These are phyloP conservation scores for Charadrius vociferus DNA, from an alignment of 2,113 vertebrate genomes.

Conservation along the genomic window DNA sequence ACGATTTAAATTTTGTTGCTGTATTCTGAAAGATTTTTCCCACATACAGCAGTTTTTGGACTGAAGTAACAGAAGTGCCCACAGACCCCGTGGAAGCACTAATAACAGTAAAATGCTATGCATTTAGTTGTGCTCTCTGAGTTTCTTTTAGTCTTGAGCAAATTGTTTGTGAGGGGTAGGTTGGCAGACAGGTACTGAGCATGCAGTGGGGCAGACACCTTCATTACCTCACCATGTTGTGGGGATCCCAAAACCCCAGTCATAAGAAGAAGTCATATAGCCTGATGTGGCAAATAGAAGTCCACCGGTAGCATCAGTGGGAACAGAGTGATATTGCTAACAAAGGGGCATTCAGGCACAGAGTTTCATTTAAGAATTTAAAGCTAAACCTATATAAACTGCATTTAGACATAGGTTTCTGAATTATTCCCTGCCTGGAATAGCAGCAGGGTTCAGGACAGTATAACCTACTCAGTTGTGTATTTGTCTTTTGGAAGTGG, in stretches of 20 bases:
- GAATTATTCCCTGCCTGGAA: neutral
- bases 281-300: rapidly evolving
- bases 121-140: conserved; percentile 70
- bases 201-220: rapidly evolving
- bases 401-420: neutral
- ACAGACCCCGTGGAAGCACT: conserved; percentile 68
- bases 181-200: neutral
- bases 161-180: conserved; percentile 45
- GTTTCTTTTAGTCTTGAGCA: conserved; percentile 65
- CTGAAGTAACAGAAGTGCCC: conserved; percentile 71
- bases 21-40: conserved; percentile 43
- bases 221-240: rapidly evolving
- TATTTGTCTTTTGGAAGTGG: neutral
- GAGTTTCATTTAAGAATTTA: neutral
- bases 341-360: neutral
- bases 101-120: conserved; percentile 74
- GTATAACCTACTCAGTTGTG: neutral
- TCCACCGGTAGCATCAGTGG: neutral
- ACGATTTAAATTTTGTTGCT: conserved; percentile 45
- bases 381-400: neutral
- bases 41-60: conserved; percentile 54
- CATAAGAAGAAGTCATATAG: no score
- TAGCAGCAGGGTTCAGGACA: neutral
- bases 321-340: neutral
- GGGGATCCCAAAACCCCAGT: neutral